phyloP scores from a whole-genome alignment of 2,797 vertebrate genomes.

The Pseudochirops corinnae region DNA sequence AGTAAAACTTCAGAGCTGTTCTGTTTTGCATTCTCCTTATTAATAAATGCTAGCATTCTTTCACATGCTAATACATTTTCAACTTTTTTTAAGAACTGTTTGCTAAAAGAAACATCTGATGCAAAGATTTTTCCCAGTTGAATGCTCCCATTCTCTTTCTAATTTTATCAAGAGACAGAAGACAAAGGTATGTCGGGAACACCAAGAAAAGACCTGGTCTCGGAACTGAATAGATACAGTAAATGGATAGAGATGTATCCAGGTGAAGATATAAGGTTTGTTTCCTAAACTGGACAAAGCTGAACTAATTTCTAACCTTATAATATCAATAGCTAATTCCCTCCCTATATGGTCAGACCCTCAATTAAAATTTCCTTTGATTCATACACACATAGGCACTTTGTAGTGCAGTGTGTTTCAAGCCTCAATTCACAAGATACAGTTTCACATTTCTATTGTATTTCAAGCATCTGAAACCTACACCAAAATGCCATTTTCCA shows the following conservation, averaged over 20 bases:
- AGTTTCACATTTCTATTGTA: background rate
- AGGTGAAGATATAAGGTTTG: background rate
- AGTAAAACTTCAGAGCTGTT: background rate
- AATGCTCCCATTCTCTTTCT: background rate
- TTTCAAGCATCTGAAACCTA: background rate
- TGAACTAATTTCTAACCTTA: background rate
- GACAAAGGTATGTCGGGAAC: background rate
- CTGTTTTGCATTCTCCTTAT: background rate
- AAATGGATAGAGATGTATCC: background rate
- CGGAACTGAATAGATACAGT: background rate
- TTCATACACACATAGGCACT: background rate
- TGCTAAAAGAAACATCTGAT: background rate
- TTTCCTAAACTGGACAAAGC: background rate
- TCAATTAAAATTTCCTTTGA: background rate
- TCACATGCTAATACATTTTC: background rate
- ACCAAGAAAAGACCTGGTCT: background rate
- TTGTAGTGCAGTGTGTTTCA: background rate
- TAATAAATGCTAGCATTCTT: background rate
- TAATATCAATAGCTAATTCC: background rate
- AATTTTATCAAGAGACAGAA: background rate
- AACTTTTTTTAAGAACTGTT: background rate
- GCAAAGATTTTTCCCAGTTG: background rate
- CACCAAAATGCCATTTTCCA: background rate
- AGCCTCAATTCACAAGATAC: background rate
- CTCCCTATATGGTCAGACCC: background rate